phyloP scores from a whole-genome alignment of 2,888 invertebrate genomes.

The Heliconius aoede region DNA sequence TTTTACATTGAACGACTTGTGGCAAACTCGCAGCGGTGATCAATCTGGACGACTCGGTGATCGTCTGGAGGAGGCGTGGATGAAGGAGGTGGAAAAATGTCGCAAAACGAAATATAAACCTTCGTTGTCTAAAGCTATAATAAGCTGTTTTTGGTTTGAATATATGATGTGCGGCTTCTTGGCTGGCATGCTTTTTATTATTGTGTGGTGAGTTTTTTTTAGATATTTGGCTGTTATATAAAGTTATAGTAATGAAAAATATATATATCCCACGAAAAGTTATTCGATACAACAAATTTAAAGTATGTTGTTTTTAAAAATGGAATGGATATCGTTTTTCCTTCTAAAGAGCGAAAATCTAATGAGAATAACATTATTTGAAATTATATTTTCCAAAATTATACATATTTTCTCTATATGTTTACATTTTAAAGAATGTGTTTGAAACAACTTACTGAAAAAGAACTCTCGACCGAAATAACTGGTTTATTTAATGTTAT shows the following conservation, averaged over 20 bases:
- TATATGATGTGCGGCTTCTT: conserved; percentile 85
- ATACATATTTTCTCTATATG: neutral
- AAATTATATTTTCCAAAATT: neutral
- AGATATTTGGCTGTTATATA: neutral
- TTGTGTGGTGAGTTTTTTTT: conserved; percentile 80
- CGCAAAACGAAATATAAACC: conserved; percentile 80
- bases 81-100: conserved; percentile 79
- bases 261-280: no score
- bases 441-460: neutral
- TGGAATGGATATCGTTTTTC: no score
- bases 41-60: conserved; percentile 86
- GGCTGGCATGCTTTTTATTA: conserved; percentile 81
- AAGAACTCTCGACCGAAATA: neutral
- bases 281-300: no score
- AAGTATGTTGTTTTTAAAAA: no score
- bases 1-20: conserved; percentile 86
- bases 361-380: neutral
- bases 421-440: neutral
- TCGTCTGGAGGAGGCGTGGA: conserved; percentile 87
- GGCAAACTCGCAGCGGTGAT: conserved; percentile 85
- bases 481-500: neutral
- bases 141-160: conserved; percentile 84
- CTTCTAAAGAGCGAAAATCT: no score
- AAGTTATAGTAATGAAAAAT: no score
- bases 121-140: conserved; percentile 84